phyloP scores from a whole-genome alignment of 2,797 vertebrate genomes.

The Menidia menidia region DNA sequence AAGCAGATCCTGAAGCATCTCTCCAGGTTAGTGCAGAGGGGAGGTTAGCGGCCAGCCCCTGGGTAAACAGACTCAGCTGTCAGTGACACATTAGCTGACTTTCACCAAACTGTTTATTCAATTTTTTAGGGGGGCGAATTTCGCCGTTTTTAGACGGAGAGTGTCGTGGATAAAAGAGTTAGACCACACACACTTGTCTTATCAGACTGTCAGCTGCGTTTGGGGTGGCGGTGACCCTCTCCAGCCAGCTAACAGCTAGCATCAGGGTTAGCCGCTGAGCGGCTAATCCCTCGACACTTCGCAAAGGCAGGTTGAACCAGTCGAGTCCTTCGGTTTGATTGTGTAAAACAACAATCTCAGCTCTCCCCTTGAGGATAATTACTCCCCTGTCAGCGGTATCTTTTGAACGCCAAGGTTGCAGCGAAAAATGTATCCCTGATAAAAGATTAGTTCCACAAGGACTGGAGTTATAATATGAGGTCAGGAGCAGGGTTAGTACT shows the following conservation, averaged over 20 bases:
- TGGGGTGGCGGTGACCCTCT: slow-evolving; percentile 12
- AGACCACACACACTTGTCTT: neutral
- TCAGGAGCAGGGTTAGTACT: neutral
- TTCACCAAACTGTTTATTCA: neutral
- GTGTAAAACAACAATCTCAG: slow-evolving; percentile 41
- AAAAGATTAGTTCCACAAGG: neutral
- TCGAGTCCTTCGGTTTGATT: slow-evolving; percentile 31
- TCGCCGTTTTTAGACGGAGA: rapidly evolving
- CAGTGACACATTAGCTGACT: slow-evolving; percentile 18
- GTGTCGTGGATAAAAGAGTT: neutral
- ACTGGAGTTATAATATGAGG: neutral
- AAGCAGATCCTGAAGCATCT: slow-evolving; percentile 89
- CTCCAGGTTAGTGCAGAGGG: slow-evolving; percentile 81
- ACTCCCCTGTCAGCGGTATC: rapidly evolving
- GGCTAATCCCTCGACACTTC: slow-evolving; percentile 52
- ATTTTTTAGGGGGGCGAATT: neutral
- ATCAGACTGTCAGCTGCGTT: slow-evolving; percentile 29
- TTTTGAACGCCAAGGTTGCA: neutral
- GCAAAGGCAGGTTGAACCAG: slow-evolving; percentile 56
- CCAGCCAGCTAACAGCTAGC: slow-evolving; percentile 59
- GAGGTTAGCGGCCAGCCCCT: neutral
- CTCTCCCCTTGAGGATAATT: neutral
- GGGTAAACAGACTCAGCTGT: slow-evolving; percentile 10
- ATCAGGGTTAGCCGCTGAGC: slow-evolving; percentile 23
- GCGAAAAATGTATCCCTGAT: neutral